These are phyloP conservation scores for Macrostomum cliftonense DNA, from an alignment of 2,888 invertebrate species.

Conservation along the genomic window DNA sequence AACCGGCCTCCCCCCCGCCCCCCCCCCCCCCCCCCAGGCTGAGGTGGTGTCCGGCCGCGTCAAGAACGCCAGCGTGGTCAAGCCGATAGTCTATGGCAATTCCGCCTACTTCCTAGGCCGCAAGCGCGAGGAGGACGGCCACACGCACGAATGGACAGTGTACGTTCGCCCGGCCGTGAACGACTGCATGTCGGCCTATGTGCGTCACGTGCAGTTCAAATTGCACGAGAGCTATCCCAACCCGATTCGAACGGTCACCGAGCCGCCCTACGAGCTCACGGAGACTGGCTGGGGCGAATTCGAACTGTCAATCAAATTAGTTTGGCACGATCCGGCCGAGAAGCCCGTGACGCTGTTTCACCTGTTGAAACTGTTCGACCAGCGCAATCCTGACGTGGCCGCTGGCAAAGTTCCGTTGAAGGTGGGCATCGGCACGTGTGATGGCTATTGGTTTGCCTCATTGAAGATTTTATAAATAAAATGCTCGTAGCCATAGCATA, in stretches of 20 bases:
- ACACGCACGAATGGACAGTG: slow-evolving; percentile 92
- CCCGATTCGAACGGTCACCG: slow-evolving; percentile 72
- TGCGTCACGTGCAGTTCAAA: slow-evolving; percentile 88
- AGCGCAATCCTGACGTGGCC: no score
- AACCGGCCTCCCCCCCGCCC: no score
- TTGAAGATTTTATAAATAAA: no score
- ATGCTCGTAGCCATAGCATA: no score
- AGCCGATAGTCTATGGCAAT: slow-evolving; percentile 88
- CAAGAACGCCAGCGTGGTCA: slow-evolving; percentile 53
- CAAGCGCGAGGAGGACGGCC: slow-evolving; percentile 86
- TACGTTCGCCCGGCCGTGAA: slow-evolving; percentile 71
- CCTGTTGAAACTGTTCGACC: slow-evolving; percentile 72
- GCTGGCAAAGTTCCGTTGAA: no score
- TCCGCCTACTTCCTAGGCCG: slow-evolving; percentile 82
- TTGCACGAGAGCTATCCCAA: slow-evolving; percentile 89
- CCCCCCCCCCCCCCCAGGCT: neutral
- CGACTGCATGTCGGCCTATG: slow-evolving; percentile 70
- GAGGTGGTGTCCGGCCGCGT: slow-evolving; percentile 28
- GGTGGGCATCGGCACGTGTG: no score
- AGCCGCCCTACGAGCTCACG: slow-evolving; percentile 85
- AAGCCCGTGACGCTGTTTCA: slow-evolving; percentile 81
- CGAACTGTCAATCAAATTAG: slow-evolving; percentile 88
- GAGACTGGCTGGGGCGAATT: slow-evolving; percentile 99
- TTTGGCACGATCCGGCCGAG: slow-evolving; percentile 71
- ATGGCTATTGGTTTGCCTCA: no score